Evolutionary conservation across 1,140 invertebrate genomes (phyloP).

Genomic region (Pteromalus puparum): DNA sequence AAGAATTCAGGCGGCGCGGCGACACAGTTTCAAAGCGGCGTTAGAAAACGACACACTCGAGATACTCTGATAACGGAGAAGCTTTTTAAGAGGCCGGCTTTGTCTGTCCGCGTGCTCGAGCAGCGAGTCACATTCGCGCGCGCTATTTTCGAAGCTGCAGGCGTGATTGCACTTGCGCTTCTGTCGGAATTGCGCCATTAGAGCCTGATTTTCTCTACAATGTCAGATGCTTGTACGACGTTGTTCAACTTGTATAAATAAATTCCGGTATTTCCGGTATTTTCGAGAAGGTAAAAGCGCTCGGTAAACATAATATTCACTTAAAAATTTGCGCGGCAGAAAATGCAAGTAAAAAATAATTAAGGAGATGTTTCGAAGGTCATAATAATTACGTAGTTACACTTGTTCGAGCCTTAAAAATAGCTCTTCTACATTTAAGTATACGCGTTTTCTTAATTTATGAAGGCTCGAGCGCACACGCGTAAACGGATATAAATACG

Average conservation of each 20-base stretch:
- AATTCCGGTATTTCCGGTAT: too few relatives aligned
- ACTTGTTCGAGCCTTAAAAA: not conserved
- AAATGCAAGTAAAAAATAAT: not conserved
- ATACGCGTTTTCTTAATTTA: constrained; percentile 13
- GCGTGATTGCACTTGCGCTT: not conserved
- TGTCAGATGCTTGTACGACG: not conserved
- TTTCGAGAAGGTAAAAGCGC: too few relatives aligned
- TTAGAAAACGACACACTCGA: not conserved
- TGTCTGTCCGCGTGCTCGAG: not conserved
- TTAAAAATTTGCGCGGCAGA: not conserved
- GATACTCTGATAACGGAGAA: not conserved
- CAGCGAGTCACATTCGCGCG: not conserved
- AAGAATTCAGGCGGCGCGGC: too few relatives aligned
- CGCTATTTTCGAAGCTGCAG: constrained; percentile 21
- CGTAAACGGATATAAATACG: constrained; percentile 27
- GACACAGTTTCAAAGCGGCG: not conserved
- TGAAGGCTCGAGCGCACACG: not conserved
- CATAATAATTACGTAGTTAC: not conserved
- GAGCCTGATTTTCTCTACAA: not conserved
- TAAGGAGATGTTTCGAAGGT: not conserved
- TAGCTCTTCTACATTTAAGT: not conserved
- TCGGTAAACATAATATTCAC: too few relatives aligned
- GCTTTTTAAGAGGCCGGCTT: constrained; percentile 6
- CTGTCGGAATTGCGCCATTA: not conserved
- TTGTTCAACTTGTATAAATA: too few relatives aligned